These are phyloP conservation scores for Circaetus cinerascens DNA, from an alignment of 2,113 vertebrate species.

Conservation along the genomic window DNA sequence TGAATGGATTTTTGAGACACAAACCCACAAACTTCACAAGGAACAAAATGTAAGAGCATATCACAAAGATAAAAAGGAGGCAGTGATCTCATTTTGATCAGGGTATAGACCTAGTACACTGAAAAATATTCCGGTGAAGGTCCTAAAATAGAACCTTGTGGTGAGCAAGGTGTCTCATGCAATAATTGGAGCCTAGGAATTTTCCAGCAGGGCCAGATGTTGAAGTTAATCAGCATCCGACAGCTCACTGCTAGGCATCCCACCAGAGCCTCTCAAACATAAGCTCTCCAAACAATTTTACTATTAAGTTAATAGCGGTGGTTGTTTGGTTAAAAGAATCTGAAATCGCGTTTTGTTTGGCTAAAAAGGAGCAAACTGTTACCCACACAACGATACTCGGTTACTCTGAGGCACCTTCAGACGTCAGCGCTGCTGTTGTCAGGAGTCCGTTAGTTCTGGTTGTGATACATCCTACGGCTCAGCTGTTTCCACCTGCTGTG, in stretches of 20 bases:
- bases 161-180: background rate
- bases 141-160: background rate
- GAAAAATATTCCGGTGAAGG: background rate
- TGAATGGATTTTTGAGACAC: background rate
- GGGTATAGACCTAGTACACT: background rate
- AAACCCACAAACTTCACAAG: background rate
- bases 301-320: background rate
- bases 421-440: background rate
- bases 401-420: background rate
- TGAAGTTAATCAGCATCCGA: background rate
- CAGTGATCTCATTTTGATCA: background rate
- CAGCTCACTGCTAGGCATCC: background rate
- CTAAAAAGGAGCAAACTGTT: background rate
- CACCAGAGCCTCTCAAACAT: background rate
- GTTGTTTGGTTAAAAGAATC: background rate
- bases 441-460: background rate
- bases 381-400: background rate
- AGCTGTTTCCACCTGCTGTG: background rate
- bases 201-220: background rate
- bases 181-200: background rate
- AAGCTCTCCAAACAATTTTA: background rate
- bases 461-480: background rate
- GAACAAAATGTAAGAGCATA: background rate
- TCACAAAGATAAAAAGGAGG: background rate
- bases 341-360: background rate